Evolutionary conservation across 2,113 vertebrate species (phyloP).

Genomic region (Chauna torquata): DNA sequence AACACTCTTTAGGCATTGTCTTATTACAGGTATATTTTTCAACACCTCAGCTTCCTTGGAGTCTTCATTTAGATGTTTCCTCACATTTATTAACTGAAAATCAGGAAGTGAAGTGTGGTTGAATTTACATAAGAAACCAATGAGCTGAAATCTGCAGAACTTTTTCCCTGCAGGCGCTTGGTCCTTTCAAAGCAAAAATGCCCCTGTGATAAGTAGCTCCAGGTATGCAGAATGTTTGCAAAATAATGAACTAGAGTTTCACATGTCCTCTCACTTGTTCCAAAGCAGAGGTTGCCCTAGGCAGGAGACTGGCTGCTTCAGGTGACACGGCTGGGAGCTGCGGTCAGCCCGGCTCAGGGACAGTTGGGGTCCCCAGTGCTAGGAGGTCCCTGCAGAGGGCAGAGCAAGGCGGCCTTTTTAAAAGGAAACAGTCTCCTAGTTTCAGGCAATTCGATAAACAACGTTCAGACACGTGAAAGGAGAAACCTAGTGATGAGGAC

Average conservation of each 20-base stretch:
- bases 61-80: background rate
- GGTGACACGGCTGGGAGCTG: background rate
- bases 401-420: background rate
- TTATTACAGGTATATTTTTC: background rate
- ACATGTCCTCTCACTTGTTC: background rate
- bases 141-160: background rate
- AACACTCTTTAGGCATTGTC: background rate
- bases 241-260: background rate
- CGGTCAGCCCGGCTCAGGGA: background rate
- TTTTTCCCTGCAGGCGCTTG: background rate
- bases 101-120: background rate
- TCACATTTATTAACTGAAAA: background rate
- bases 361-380: fast-evolving
- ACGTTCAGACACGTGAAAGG: fast-evolving
- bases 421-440: background rate
- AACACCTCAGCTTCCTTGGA: background rate
- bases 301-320: fast-evolving
- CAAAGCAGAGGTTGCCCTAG: background rate
- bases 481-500: background rate
- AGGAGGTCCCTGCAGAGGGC: background rate
- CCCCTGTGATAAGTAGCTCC: background rate
- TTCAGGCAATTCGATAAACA: background rate
- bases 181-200: background rate
- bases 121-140: background rate
- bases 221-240: background rate